Evolutionary conservation across 2,797 vertebrate genomes (phyloP).

Genomic region (Catamblyrhynchus diadema): DNA sequence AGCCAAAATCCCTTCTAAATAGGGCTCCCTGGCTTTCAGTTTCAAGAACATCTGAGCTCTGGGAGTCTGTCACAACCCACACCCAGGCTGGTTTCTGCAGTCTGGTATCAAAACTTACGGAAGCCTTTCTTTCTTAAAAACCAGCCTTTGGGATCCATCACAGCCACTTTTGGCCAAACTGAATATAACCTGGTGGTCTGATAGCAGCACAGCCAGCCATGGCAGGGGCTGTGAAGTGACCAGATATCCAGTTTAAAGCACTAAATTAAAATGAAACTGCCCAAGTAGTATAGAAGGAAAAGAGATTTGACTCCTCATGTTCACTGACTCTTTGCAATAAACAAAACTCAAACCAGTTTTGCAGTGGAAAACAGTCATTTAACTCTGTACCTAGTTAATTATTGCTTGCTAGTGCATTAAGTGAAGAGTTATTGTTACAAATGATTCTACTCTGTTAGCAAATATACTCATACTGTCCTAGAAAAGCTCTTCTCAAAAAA

Average conservation of each 20-base stretch:
- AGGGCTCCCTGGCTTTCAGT: conserved; percentile 30
- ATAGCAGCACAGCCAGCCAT: neutral
- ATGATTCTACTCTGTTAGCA: neutral
- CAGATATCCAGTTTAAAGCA: neutral
- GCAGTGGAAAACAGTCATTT: neutral
- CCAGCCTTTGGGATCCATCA: neutral
- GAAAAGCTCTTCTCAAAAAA: neutral
- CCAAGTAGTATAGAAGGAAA: neutral
- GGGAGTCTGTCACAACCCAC: conserved; percentile 41
- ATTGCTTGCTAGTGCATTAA: neutral
- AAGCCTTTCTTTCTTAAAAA: conserved; percentile 40
- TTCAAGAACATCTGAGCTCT: conserved; percentile 40
- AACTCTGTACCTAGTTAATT: neutral
- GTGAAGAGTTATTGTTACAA: neutral
- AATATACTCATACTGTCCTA: neutral
- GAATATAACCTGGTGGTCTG: neutral
- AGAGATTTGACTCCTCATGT: neutral
- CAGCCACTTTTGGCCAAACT: neutral
- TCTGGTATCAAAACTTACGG: conserved; percentile 21
- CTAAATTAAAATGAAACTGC: neutral
- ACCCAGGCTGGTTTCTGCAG: conserved; percentile 16
- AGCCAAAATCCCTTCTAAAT: conserved; percentile 37
- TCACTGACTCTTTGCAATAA: neutral
- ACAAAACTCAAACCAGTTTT: neutral
- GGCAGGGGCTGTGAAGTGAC: neutral